Base-by-base conservation (phyloP, 2,797 vertebrate species). In the Hoplostethus atlanticus region DNA sequence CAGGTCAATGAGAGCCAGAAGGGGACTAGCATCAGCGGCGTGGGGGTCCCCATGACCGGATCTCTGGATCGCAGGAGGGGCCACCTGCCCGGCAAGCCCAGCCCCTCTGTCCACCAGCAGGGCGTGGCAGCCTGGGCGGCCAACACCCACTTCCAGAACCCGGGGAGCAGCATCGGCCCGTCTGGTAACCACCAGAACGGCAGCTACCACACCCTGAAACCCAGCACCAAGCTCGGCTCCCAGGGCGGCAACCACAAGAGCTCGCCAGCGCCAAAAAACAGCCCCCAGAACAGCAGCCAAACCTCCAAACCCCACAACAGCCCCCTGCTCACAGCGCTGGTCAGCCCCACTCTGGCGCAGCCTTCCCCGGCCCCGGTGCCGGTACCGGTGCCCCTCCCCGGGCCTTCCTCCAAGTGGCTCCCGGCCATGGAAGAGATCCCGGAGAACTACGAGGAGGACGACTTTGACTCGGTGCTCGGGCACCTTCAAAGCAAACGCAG, bases 391-490 rank as follows among this genome's bases (percentile, higher is more conserved):
- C 73, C 84, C 0, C 70, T 91, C 21, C 78, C 88, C 66, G 90
- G 95, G 84, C 58, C 95, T 84, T 56, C 91, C 38, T 96, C 96
- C 8, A 99, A 98, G 46, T 99, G 98, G 98, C 93, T 99, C 71
- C 98, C 98, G 0, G 98, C 98, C 81, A 99, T 99, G 98, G 98
- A 99, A 90, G 98, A 99, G 90, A 99, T 99, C 87, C 98, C 98
- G 0, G 98, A 99, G 82, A 99, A 99, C 78, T 98, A 97, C 0
- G 98, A 99, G 78, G 98, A 99, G 80, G 98, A 99, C 12, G 98
- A 99, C 71, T 97, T 99, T 74, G 98, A 99, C 89, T 98, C 96
- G 0, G 96, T 98, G 72, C 96, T 98, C 64, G 94, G 95, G 72
- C 98, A 98, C 86, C 95, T 99, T 34, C 96, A 93, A 2, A 93